Percentiles rank a stretch among this genome's conserved stretches.
These are phyloP conservation scores for Desmophyllum pertusum DNA, from an alignment of 92 coral and sea anemone species.

Conservation along the genomic window DNA sequence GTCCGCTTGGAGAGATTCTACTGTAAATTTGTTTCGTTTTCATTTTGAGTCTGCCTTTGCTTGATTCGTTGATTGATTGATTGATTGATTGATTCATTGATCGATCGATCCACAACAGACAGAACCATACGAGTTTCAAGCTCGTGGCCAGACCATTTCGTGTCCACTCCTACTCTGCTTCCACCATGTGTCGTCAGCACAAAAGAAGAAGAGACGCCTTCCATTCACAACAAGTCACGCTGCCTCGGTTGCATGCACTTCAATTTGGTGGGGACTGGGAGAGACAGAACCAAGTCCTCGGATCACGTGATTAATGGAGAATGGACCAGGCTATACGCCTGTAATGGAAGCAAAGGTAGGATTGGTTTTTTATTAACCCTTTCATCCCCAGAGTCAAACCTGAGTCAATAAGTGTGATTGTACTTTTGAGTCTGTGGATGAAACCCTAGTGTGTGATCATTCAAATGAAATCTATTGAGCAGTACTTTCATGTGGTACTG, in stretches of 20 bases:
- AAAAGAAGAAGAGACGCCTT: slow-evolving; percentile 32
- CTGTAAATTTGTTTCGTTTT: too few species aligned
- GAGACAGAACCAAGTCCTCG: slow-evolving; percentile 68
- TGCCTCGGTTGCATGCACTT: slow-evolving; percentile 91
- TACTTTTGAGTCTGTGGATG: too few species aligned
- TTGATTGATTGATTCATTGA: background rate
- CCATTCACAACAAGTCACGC: slow-evolving; percentile 75
- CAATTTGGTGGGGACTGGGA: slow-evolving; percentile 64
- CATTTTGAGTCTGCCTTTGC: too few species aligned
- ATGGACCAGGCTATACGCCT: slow-evolving; percentile 26
- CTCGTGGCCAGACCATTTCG: slow-evolving; percentile 96
- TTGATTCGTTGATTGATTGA: background rate
- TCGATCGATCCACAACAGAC: slow-evolving; percentile 54
- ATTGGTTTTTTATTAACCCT: too few species aligned
- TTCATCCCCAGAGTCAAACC: too few species aligned
- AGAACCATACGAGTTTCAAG: slow-evolving; percentile 77
- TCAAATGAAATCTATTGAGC: too few species aligned
- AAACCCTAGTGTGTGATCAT: too few species aligned
- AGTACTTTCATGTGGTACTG: too few species aligned
- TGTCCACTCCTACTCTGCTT: slow-evolving; percentile 63
- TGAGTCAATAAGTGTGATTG: background rate
- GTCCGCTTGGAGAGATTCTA: too few species aligned
- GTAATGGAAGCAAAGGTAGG: slow-evolving; percentile 38
- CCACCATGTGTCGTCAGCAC: slow-evolving; percentile 28
- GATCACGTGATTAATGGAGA: slow-evolving; percentile 51